phyloP scores from a whole-genome alignment of 2,888 invertebrate species.

The Drosophila atripex region DNA sequence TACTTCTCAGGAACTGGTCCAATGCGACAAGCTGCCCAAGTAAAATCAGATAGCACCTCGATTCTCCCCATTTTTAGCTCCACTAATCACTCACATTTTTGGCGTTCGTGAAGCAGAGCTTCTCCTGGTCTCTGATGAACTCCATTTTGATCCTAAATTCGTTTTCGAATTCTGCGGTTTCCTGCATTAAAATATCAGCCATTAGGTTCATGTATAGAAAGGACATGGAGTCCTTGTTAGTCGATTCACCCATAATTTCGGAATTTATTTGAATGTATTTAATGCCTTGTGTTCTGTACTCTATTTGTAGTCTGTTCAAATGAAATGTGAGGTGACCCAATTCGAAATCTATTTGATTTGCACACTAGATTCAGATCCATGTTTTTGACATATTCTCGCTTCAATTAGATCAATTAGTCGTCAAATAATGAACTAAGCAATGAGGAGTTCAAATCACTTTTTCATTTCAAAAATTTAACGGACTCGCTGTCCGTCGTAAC shows the following conservation, averaged over 20 bases:
- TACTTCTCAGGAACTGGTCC: slow-evolving; percentile 29
- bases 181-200: slow-evolving; percentile 46
- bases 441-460: background rate
- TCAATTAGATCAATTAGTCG: background rate
- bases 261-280: background rate
- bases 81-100: slow-evolving; percentile 40
- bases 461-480: background rate
- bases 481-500: background rate
- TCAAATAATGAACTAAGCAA: background rate
- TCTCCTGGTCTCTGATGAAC: slow-evolving; percentile 53
- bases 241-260: slow-evolving; percentile 42
- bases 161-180: slow-evolving; percentile 46
- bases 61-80: background rate
- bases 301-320: background rate
- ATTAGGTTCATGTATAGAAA: slow-evolving; percentile 61
- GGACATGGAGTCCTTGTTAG: slow-evolving; percentile 41
- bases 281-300: background rate
- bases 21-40: slow-evolving; percentile 32
- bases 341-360: background rate
- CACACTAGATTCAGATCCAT: background rate
- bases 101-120: slow-evolving; percentile 28
- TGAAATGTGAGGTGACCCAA: background rate
- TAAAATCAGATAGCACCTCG: background rate
- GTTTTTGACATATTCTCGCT: background rate
- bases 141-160: slow-evolving; percentile 56